Evolutionary conservation across 2,888 invertebrate species (phyloP), one percentile per base, ranked within the genome.

Genomic region (Stegophylla sp.): DNA sequence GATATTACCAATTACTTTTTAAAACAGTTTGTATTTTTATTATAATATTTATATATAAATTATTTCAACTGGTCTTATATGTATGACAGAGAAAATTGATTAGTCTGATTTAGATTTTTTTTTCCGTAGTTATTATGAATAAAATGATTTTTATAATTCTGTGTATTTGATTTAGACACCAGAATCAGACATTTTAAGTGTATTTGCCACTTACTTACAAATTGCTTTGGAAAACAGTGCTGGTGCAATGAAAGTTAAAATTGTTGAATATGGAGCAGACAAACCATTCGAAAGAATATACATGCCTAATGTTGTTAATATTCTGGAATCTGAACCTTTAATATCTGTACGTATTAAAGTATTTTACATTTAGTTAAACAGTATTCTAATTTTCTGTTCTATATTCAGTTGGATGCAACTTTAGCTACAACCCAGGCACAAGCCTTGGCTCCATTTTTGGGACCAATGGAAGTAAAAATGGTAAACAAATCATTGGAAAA

Each of bases 191-290:
- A 1, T 82, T 9, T 53, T 20, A 63, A 72, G 92, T 84, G 93
- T 93, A 17, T 87, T 94, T 13, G 89, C 91, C 0, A 89, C 90
- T 63, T 87, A 90, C 82, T 86, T 94, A 76, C 95, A 96, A 86
- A 87, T 93, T 13, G 91, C 92, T 28, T 87, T 92, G 51, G 96
- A 97, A 88, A 97, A 96, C 86, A 89, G 90, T 23, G 88, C 88
- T 53, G 88, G 89, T 0, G 89, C 91, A 13, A 86, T 91, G 3
- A 93, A 92, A 85, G 86, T 96, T 23, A 94, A 93, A 87, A 88
- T 91, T 20, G 88, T 90, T 17, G 96, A 97, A 88, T 87, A 91
- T 10, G 89, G 89, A 71, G 89, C 88, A 20, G 91, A 90, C 26
- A 90, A 91, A 82, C 88, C 90, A 75, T 87, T 90, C 0, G 94